Conservation (phyloP, 2,113 vertebrate species). For the Emydura subglobosa region DNA sequence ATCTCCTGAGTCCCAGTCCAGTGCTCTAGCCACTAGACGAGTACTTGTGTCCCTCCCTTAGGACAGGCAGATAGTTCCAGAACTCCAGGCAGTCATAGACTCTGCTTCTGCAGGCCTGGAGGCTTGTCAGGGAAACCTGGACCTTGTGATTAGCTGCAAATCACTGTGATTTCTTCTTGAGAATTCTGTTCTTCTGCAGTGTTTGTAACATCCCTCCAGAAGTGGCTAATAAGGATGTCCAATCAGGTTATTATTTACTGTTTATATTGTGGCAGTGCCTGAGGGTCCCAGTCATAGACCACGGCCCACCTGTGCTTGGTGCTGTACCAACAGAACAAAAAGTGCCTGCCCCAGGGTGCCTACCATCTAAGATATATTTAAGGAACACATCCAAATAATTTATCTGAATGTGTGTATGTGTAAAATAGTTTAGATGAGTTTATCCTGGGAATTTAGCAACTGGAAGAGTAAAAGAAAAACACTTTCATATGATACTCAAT, state of each 20-base stretch:
- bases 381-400: background rate
- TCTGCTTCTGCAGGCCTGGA: background rate
- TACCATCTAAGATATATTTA: background rate
- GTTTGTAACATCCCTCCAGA: background rate
- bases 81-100: rapidly evolving
- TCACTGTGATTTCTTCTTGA: background rate
- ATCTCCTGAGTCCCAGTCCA: background rate
- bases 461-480: slow-evolving; percentile 28
- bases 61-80: background rate
- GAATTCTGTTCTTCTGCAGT: background rate
- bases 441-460: slow-evolving; percentile 31
- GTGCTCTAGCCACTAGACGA: background rate
- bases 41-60: background rate
- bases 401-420: background rate
- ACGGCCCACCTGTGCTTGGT: background rate
- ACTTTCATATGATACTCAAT: slow-evolving; percentile 30
- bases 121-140: background rate
- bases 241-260: background rate
- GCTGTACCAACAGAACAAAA: background rate
- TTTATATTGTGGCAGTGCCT: background rate
- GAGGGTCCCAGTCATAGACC: background rate
- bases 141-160: background rate
- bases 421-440: background rate
- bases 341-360: background rate
- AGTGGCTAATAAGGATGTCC: background rate